These are phyloP conservation scores for Plebejus anna DNA, from an alignment of 2,888 invertebrate genomes.

Conservation along the genomic window DNA sequence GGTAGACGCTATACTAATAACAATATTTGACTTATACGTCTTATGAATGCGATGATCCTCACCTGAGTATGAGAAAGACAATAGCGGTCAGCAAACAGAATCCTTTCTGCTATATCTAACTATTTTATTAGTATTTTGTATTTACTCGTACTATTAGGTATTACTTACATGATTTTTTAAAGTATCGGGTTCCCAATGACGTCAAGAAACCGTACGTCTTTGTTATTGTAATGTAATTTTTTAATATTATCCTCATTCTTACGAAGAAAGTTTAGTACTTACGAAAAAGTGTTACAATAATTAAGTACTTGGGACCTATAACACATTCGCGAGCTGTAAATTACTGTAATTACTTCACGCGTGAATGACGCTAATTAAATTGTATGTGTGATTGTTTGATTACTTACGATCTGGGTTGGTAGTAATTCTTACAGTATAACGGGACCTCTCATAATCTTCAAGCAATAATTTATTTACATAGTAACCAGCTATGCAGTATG, in stretches of 20 bases:
- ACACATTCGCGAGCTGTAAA: constrained; percentile 10
- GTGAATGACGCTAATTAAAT: constrained; percentile 18
- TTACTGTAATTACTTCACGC: constrained; percentile 17
- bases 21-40: not conserved
- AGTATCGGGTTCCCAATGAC: not conserved
- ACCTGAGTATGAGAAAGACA: not conserved
- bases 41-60: not conserved
- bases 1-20: no score
- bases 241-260: constrained; percentile 3
- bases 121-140: no score
- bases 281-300: constrained; percentile 24
- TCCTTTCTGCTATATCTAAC: no score
- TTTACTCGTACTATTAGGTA: no score
- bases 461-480: not conserved
- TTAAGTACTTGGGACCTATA: constrained; percentile 1
- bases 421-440: not conserved
- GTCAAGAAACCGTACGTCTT: not conserved
- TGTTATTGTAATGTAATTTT: not conserved
- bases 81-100: no score
- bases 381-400: constrained; percentile 13
- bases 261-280: constrained; percentile 6
- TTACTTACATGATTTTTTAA: no score
- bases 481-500: no score
- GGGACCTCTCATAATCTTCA: not conserved
- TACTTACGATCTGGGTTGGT: constrained; percentile 7